Conservation (phyloP, 2,113 vertebrate genomes). For the Ctenomys sociabilis region DNA sequence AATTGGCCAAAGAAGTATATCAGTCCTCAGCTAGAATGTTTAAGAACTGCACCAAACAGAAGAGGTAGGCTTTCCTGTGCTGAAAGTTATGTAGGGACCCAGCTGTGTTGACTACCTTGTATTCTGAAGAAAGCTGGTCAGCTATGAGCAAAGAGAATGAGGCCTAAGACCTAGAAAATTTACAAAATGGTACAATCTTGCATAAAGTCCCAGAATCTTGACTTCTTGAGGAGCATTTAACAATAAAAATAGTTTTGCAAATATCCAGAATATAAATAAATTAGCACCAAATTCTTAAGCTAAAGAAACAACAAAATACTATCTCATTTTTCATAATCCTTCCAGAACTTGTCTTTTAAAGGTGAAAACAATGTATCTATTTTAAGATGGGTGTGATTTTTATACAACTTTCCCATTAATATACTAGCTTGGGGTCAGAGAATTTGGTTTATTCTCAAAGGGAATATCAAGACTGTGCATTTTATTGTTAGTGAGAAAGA, state of each 20-base stretch:
- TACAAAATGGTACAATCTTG: not conserved
- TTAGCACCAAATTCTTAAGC: conserved; percentile 51
- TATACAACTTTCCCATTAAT: conserved; percentile 4
- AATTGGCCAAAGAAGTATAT: not conserved
- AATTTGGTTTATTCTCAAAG: conserved; percentile 53
- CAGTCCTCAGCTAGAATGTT: not conserved
- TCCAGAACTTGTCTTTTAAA: not conserved
- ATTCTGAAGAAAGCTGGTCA: conserved; percentile 7
- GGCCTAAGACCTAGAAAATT: not conserved
- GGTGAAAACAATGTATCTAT: conserved; percentile 1
- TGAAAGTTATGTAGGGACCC: not conserved
- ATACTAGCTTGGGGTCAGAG: conserved; percentile 12
- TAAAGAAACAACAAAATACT: conserved; percentile 4
- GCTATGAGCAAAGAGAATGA: not conserved
- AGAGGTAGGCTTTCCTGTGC: not conserved
- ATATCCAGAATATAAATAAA: conserved; percentile 44
- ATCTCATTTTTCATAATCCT: conserved; percentile 36
- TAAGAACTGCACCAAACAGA: not conserved
- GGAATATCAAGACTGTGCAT: conserved; percentile 41
- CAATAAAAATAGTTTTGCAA: conserved; percentile 19
- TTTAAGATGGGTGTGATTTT: conserved; percentile 56
- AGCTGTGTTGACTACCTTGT: not conserved
- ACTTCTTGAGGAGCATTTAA: not conserved
- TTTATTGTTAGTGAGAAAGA: conserved; percentile 62
- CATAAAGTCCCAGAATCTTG: conserved; percentile 5